phyloP scores from a whole-genome alignment of 2,797 vertebrate species.

The Geotrypetes seraphini region DNA sequence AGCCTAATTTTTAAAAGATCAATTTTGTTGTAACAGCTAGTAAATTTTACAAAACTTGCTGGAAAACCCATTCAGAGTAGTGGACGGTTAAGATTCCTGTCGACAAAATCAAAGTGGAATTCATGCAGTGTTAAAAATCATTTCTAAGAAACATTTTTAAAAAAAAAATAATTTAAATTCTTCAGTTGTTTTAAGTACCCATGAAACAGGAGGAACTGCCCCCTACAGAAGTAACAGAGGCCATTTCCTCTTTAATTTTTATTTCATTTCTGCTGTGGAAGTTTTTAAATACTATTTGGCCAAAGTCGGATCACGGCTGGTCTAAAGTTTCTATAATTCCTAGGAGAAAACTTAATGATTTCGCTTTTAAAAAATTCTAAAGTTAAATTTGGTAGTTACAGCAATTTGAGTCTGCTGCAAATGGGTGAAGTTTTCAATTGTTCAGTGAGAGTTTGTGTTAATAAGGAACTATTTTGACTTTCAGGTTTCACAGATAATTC shows the following conservation, averaged over 20 bases:
- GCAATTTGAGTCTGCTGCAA: conserved; percentile 14
- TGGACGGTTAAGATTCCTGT: background rate
- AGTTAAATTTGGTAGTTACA: conserved; percentile 1
- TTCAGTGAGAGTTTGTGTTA: conserved; percentile 1
- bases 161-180: background rate
- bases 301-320: background rate
- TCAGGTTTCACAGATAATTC: background rate
- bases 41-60: background rate
- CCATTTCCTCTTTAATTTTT: background rate
- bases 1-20: background rate
- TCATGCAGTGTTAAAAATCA: rapidly evolving
- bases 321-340: background rate
- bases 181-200: conserved; percentile 4
- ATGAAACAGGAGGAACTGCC: conserved; percentile 15
- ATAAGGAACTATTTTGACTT: background rate
- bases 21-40: background rate
- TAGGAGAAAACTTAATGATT: background rate
- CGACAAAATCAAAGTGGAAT: background rate
- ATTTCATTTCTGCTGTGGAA: background rate
- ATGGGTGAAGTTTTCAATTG: background rate
- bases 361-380: background rate
- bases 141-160: rapidly evolving
- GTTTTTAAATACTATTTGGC: background rate
- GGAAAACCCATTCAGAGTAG: background rate
- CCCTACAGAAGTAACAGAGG: background rate